Conservation (phyloP, 2,113 vertebrate species). For the Malurus elegans region DNA sequence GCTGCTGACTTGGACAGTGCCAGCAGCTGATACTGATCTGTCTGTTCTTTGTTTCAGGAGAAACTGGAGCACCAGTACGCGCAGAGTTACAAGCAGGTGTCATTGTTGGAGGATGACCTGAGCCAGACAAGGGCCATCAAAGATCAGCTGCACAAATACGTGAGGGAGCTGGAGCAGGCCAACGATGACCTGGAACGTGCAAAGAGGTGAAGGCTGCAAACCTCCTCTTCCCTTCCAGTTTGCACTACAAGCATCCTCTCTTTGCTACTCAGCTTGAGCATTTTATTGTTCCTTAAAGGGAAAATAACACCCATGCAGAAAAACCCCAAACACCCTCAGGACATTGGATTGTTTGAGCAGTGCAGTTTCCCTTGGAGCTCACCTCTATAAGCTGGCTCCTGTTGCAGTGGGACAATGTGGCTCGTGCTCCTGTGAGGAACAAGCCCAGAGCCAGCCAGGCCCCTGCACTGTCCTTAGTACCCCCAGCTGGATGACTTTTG, state of each 20-base stretch:
- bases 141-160: constrained; percentile 97
- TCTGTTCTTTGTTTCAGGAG: constrained; percentile 74
- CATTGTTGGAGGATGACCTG: constrained; percentile 91
- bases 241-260: background rate
- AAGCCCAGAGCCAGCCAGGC: background rate
- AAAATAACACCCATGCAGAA: background rate
- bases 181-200: constrained; percentile 98
- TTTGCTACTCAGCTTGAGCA: background rate
- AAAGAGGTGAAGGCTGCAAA: constrained; percentile 81
- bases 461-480: background rate
- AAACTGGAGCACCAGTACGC: constrained; percentile 95
- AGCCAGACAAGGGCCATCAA: constrained; percentile 94
- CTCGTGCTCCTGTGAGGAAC: background rate
- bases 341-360: background rate
- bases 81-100: constrained; percentile 97
- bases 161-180: constrained; percentile 95
- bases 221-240: background rate
- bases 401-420: no score
- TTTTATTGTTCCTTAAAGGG: background rate
- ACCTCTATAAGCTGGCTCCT: background rate
- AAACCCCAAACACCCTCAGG: background rate
- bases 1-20: background rate
- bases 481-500: background rate
- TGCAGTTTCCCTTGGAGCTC: background rate
- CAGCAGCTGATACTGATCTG: background rate